Evolutionary conservation across 1,140 invertebrate species (phyloP), one percentile per base, ranked within the genome.

Genomic region (Rhyzopertha dominica): DNA sequence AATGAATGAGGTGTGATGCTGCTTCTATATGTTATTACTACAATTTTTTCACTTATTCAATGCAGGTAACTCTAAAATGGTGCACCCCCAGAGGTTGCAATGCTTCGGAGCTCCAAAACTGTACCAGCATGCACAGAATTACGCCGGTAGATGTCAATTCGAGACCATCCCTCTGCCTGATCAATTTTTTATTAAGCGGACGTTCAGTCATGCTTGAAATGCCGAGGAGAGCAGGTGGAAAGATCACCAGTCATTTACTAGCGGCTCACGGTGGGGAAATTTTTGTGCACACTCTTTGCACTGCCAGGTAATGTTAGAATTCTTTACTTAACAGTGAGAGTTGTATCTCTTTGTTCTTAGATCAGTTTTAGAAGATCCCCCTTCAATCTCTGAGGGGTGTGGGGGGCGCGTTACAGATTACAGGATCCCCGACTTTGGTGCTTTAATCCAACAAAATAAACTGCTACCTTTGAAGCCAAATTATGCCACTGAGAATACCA

Each of bases 81-180:
- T 95, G 92, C 66, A 96, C 93, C 7, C 93, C 94, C 0, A 77
- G 92, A 24, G 87, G 85, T 23, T 82, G 84, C 39, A 85, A 82
- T 55, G 85, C 78, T 40, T 79, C 74, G 28, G 87, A 82, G 66
- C 78, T 77, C 65, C 90, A 82, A 66, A 86, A 85, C 57, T 91
- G 85, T 54, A 81, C 81, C 32, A 83, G 82, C 0, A 84, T 93
- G 65, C 86, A 87, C 66, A 75, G 93, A 47, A 92, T 97, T 8
- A 96, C 94, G 1, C 92, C 95, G 0, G 89, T 96, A 0, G 94
- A 98, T 70, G 92, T 98, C 0, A 97, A 95, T 47, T 88, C 85
- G 14, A 76, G 95, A 9, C 95, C 94, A 0, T 96, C 93, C 1
- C 90, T 93, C 0, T 98, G 95, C 70, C 72, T 98, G 17, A 96